phyloP scores from a whole-genome alignment of 2,797 vertebrate genomes.

The Antennarius maculatus region DNA sequence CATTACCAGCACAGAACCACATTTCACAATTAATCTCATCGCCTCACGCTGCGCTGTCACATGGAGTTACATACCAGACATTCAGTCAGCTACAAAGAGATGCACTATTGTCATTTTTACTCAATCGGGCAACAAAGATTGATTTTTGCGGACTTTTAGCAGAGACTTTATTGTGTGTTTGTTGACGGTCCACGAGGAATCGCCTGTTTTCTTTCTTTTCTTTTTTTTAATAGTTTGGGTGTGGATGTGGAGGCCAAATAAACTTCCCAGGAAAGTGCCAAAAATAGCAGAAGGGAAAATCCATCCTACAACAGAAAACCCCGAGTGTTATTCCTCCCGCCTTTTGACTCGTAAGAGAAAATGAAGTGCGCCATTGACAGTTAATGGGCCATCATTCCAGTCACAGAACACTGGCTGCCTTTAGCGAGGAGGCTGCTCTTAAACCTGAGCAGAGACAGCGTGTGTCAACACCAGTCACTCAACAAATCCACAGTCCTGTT shows the following conservation, averaged over 20 bases:
- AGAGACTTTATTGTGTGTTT: constrained; percentile 10
- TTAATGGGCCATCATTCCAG: constrained; percentile 31
- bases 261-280: constrained; percentile 59
- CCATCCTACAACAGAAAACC: constrained; percentile 50
- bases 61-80: constrained; percentile 60
- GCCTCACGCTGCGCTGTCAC: constrained; percentile 63
- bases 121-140: constrained; percentile 41
- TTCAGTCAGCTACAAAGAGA: constrained; percentile 49
- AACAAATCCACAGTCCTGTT: not conserved
- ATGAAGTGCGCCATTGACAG: constrained; percentile 24
- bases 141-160: constrained; percentile 9
- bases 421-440: constrained; percentile 14
- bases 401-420: constrained; percentile 17
- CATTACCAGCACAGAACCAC: constrained; percentile 60
- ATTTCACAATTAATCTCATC: constrained; percentile 70
- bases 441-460: constrained; percentile 7
- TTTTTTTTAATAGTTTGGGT: constrained; percentile 62
- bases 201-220: constrained; percentile 14
- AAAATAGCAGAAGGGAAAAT: constrained; percentile 61
- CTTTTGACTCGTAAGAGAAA: constrained; percentile 33
- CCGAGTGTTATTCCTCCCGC: constrained; percentile 39
- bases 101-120: constrained; percentile 47
- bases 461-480: constrained; percentile 4
- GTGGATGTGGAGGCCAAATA: constrained; percentile 58
- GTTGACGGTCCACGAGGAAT: constrained; percentile 26